Evolutionary conservation across 2,113 vertebrate species (phyloP).

Genomic region (Sus scrofa): DNA sequence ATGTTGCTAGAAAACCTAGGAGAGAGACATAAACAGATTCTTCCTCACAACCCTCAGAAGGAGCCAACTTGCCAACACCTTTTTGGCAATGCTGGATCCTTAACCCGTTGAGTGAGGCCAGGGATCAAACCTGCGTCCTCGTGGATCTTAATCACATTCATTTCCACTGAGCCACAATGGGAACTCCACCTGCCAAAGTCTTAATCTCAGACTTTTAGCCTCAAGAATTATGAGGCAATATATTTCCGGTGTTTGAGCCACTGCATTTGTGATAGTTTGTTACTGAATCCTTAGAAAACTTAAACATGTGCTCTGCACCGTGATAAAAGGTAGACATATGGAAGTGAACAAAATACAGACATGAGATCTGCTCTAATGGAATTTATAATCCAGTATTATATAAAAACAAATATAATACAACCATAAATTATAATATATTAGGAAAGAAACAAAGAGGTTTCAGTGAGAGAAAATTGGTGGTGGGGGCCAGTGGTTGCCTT

Average conservation of each 20-base stretch:
- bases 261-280: neutral
- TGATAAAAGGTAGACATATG: neutral
- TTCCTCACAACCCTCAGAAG: neutral
- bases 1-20: neutral
- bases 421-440: neutral
- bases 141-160: too few relatives aligned
- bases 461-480: neutral
- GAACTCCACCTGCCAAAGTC: neutral
- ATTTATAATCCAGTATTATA: neutral
- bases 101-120: too few relatives aligned
- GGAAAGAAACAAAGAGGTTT: neutral
- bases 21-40: neutral
- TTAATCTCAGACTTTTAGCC: neutral
- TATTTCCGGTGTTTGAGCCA: neutral
- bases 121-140: too few relatives aligned
- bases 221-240: neutral
- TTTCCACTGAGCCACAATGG: too few relatives aligned
- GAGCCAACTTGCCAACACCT: neutral
- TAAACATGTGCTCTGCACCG: neutral
- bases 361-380: neutral
- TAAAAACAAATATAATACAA: neutral
- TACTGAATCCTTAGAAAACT: neutral
- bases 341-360: neutral
- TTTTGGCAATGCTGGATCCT: neutral
- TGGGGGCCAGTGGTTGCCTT: neutral